Evolutionary conservation across 1,140 invertebrate species (phyloP).

Genomic region (Pseudoatta argentina): DNA sequence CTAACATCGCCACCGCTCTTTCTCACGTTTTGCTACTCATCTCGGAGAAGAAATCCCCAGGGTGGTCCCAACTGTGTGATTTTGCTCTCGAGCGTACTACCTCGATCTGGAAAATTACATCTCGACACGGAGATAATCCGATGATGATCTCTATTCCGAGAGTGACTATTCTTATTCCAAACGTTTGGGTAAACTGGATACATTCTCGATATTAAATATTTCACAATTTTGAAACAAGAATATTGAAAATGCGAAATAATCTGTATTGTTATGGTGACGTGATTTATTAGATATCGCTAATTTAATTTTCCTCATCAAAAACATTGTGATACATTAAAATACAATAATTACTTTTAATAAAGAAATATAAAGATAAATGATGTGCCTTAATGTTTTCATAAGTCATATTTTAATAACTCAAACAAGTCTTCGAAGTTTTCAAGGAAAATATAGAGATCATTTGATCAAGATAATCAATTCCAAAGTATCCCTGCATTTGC

Average conservation of each 20-base stretch:
- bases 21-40: conserved; percentile 12
- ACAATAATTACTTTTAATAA: neutral
- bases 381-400: neutral
- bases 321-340: neutral
- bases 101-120: conserved; percentile 9
- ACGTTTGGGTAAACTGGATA: neutral
- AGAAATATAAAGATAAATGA: neutral
- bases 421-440: neutral
- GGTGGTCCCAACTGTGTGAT: conserved; percentile 14
- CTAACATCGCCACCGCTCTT: neutral
- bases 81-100: neutral
- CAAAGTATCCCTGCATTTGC: neutral
- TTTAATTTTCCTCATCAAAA: neutral
- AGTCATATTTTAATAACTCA: neutral
- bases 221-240: neutral
- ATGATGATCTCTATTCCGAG: neutral
- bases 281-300: neutral
- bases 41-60: neutral
- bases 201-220: conserved; percentile 10
- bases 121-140: conserved; percentile 14
- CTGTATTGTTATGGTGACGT: neutral
- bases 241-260: neutral
- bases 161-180: conserved; percentile 54
- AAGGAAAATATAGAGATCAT: neutral
- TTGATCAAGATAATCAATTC: conserved; percentile 4